phyloP scores from a whole-genome alignment of 2,113 vertebrate species.

The Anguilla rostrata region DNA sequence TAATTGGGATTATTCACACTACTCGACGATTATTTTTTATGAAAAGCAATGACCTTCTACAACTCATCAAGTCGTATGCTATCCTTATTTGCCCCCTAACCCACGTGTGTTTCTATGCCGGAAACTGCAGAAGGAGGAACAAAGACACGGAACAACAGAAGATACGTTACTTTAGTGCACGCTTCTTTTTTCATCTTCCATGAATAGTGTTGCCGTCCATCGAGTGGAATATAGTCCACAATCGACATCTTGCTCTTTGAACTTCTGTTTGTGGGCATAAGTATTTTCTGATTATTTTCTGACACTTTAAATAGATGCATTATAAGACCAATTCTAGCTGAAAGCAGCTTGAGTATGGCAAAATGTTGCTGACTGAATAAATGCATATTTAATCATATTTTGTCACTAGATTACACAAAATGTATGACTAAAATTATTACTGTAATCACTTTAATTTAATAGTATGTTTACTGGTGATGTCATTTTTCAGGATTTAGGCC shows the following conservation, averaged over 20 bases:
- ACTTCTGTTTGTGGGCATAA: neutral
- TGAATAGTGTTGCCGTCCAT: too few species aligned
- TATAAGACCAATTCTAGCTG: too few species aligned
- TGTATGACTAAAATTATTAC: too few species aligned
- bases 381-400: too few species aligned
- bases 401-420: too few species aligned
- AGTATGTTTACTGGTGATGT: too few species aligned
- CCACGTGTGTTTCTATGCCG: conserved; percentile 1
- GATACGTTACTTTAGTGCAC: neutral
- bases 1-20: neutral
- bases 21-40: neutral
- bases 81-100: neutral
- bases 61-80: neutral
- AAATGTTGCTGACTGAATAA: too few species aligned
- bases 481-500: too few species aligned
- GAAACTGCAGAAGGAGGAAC: neutral
- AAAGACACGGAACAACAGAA: neutral
- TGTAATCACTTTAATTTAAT: too few species aligned
- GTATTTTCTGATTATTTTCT: neutral
- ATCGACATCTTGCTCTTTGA: neutral
- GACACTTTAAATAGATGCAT: too few species aligned
- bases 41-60: neutral
- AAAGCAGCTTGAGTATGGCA: too few species aligned
- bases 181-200: too few species aligned
- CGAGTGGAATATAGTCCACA: neutral